Evolutionary conservation across 1,140 invertebrate species (phyloP).

Genomic region (Drosophila leontia): DNA sequence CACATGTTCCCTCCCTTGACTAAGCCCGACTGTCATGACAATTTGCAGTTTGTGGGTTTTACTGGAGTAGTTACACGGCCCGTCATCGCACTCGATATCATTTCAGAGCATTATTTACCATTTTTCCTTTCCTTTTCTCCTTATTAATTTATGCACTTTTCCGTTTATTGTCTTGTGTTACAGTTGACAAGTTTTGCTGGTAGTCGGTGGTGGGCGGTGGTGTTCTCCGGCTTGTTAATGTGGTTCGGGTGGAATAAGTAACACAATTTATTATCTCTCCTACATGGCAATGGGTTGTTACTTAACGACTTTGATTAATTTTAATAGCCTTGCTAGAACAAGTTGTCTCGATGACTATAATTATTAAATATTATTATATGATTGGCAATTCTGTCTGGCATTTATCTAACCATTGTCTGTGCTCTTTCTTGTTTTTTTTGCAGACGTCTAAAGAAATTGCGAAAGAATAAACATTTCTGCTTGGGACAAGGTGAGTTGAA

Average conservation of each 20-base stretch:
- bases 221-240: conserved; percentile 37
- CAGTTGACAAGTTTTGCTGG: conserved; percentile 73
- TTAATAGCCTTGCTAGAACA: conserved; percentile 51
- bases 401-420: conserved; percentile 54
- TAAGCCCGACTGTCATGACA: conserved; percentile 62
- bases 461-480: conserved; percentile 62
- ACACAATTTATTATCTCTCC: conserved; percentile 51
- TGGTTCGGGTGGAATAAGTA: conserved; percentile 37
- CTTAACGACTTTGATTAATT: conserved; percentile 69
- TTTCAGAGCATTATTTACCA: conserved; percentile 39
- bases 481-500: conserved; percentile 71
- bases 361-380: conserved; percentile 50
- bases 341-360: conserved; percentile 49
- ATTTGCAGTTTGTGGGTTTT: conserved; percentile 28
- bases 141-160: conserved; percentile 81
- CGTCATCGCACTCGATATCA: conserved; percentile 66
- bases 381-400: conserved; percentile 55
- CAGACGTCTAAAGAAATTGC: conserved; percentile 66
- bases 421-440: conserved; percentile 46
- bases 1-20: conserved; percentile 17
- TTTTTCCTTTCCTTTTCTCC: conserved; percentile 20
- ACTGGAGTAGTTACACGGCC: conserved; percentile 49
- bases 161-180: conserved; percentile 74
- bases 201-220: conserved; percentile 16
- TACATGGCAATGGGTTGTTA: conserved; percentile 67